Percentiles rank a stretch among this genome's conserved stretches.
phyloP scores from a whole-genome alignment of 64 coral and sea anemone genomes.

The Pachyseris speciosa region DNA sequence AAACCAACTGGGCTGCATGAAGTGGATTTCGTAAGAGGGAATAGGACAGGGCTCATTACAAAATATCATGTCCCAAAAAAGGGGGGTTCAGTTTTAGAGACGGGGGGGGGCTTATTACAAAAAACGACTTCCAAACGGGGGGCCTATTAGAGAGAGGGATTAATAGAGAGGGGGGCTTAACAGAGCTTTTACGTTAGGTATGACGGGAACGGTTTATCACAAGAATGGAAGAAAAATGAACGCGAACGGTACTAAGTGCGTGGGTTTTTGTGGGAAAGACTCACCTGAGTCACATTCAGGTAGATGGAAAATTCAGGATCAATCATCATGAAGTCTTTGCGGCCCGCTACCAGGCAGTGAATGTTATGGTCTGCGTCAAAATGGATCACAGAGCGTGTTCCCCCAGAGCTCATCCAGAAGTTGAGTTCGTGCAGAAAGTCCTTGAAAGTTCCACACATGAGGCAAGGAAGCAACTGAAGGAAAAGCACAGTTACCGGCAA shows the following conservation, averaged over 20 bases:
- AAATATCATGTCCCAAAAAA: too few relatives aligned
- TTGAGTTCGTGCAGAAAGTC: constrained; percentile 96
- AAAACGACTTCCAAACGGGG: too few relatives aligned
- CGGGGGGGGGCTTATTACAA: too few relatives aligned
- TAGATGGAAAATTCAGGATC: constrained; percentile 71
- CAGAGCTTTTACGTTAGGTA: too few relatives aligned
- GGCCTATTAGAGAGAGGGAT: too few relatives aligned
- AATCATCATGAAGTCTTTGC: constrained; percentile 98
- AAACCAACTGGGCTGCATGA: too few relatives aligned
- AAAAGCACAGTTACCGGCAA: not conserved
- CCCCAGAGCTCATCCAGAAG: constrained; percentile 97
- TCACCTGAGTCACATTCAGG: constrained; percentile 80
- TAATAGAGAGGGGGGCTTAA: too few relatives aligned
- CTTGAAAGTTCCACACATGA: constrained; percentile 91
- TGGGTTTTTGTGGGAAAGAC: not conserved
- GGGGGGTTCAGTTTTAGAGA: too few relatives aligned
- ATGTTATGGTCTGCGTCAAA: constrained; percentile 98
- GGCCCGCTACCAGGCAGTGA: constrained; percentile 89
- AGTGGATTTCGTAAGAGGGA: too few relatives aligned
- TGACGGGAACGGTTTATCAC: too few relatives aligned
- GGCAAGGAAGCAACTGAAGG: constrained; percentile 60
- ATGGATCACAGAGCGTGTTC: constrained; percentile 97
- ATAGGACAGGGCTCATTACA: too few relatives aligned
- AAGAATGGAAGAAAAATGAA: not conserved
- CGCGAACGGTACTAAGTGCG: not conserved